These are phyloP conservation scores for Cetoscarus ocellatus DNA, from an alignment of 2,797 vertebrate genomes.

Conservation along the genomic window DNA sequence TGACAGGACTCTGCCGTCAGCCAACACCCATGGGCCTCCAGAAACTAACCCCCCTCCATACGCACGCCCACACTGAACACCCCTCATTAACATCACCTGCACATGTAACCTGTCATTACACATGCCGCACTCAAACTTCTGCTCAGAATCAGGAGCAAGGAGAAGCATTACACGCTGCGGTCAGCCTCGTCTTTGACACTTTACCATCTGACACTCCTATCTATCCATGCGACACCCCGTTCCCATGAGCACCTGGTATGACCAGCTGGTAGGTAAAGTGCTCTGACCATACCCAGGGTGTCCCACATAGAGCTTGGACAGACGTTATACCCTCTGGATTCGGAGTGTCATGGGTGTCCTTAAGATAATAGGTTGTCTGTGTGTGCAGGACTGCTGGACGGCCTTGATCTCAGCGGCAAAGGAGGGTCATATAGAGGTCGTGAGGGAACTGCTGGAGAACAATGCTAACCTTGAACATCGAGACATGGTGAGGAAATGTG, in stretches of 20 bases:
- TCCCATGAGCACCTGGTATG: slow-evolving; percentile 84
- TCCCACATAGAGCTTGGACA: neutral
- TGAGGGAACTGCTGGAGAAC: slow-evolving; percentile 90
- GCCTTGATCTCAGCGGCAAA: slow-evolving; percentile 96
- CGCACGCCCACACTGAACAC: slow-evolving; percentile 55
- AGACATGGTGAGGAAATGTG: slow-evolving; percentile 90
- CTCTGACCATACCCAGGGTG: slow-evolving; percentile 2
- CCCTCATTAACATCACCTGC: slow-evolving; percentile 62
- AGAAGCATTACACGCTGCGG: slow-evolving; percentile 16
- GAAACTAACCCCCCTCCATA: slow-evolving; percentile 46
- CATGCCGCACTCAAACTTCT: slow-evolving; percentile 40
- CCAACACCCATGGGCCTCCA: slow-evolving; percentile 67
- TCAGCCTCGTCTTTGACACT: slow-evolving; percentile 6
- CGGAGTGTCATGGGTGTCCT: slow-evolving; percentile 37
- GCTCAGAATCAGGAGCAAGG: slow-evolving; percentile 39
- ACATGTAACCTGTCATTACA: slow-evolving; percentile 67
- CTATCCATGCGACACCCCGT: slow-evolving; percentile 49
- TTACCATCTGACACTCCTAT: slow-evolving; percentile 15
- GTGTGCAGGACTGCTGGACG: slow-evolving; percentile 96
- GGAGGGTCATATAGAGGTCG: slow-evolving; percentile 92
- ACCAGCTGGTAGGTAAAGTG: slow-evolving; percentile 79
- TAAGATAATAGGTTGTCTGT: slow-evolving; percentile 55
- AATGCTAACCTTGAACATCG: slow-evolving; percentile 94
- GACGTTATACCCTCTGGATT: slow-evolving; percentile 24
- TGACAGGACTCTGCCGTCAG: slow-evolving; percentile 71